Evolutionary conservation across 1,140 invertebrate species (phyloP), one percentile per base, ranked within the genome.

Genomic region (Dolichoris vasculosae): DNA sequence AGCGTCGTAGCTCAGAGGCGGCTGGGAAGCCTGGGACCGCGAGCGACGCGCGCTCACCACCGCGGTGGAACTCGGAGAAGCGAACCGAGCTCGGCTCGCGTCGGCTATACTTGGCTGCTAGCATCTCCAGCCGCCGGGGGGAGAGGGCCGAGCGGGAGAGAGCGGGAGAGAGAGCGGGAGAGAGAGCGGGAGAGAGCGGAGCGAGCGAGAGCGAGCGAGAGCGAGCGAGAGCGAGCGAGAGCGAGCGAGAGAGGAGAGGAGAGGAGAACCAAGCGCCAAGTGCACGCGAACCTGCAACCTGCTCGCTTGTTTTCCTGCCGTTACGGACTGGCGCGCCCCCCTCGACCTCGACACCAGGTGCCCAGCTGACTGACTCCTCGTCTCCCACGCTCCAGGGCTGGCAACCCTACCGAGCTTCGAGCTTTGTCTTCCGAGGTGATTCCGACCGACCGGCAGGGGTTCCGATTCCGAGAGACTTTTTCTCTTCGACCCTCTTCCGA

Each of bases 231-330:
- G 23, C 15, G 26, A 23, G 76, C 38, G 32, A 59, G 20, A 43
- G 40, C 9, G 40, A 46, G 7, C 0, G 3, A 9, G 26, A 59
- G 17, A 43, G 35, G 30, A 26, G 46, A 55, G 51, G 26, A 15
- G 23, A 11, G 51, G 35, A 32, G 75, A 32, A 26, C n/a, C 59
- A 51, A 43, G 26, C 1, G 35, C 15, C 81, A 63, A 75, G 81
- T 76, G 81, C 71, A 63, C 7, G 26, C 67, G 30, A 46, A 73
- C 26, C 48, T 83, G 71, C 73, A 83, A 83, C 82, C 82, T 83
- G 82, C 82, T 77, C 40, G 71, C 75, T 76, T 59, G 46, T 83
- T 73, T 75, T 55, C 75, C 38, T 40, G 30, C 38, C 67, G 32
- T 26, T 26, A 40, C 32, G 15, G 67, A 32, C 67, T 71, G 11